A percentile compares a stretch with the other conserved stretches of the same genome.
Evolutionary conservation across 2,113 vertebrate species (phyloP).

Genomic region (Sinocyclocheilus anophthalmus): DNA sequence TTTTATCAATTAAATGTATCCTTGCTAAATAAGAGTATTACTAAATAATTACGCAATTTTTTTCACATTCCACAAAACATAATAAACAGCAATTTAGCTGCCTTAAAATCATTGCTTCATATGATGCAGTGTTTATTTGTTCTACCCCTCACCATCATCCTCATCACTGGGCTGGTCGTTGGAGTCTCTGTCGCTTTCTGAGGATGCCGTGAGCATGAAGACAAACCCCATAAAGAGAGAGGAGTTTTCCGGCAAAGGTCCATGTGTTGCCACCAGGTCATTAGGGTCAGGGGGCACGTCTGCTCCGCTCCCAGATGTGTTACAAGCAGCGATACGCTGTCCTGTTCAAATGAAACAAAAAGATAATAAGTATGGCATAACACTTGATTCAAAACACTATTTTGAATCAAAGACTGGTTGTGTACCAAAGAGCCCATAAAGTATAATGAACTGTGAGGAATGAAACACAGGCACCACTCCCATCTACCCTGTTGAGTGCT

Average conservation of each 20-base stretch:
- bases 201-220: constrained; percentile 91
- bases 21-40: not conserved
- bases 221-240: constrained; percentile 94
- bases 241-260: constrained; percentile 86
- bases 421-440: not conserved
- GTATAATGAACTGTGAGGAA: constrained; percentile 18
- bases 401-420: not conserved
- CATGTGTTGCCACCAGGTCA: constrained; percentile 75
- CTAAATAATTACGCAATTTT: not conserved
- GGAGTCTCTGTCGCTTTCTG: constrained; percentile 80
- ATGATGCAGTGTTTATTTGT: not conserved
- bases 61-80: not conserved
- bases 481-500: constrained; percentile 36
- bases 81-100: not conserved
- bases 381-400: not conserved
- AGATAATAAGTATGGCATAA: not conserved
- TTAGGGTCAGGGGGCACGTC: constrained; percentile 66
- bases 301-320: constrained; percentile 80
- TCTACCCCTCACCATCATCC: constrained; percentile 82
- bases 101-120: not conserved
- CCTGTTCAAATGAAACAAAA: constrained; percentile 50
- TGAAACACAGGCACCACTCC: constrained; percentile 20
- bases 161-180: constrained; percentile 79
- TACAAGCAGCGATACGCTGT: constrained; percentile 71
- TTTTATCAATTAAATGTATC: not conserved